phyloP scores from a whole-genome alignment of 2,888 invertebrate species.

The Nemoura dubitans region DNA sequence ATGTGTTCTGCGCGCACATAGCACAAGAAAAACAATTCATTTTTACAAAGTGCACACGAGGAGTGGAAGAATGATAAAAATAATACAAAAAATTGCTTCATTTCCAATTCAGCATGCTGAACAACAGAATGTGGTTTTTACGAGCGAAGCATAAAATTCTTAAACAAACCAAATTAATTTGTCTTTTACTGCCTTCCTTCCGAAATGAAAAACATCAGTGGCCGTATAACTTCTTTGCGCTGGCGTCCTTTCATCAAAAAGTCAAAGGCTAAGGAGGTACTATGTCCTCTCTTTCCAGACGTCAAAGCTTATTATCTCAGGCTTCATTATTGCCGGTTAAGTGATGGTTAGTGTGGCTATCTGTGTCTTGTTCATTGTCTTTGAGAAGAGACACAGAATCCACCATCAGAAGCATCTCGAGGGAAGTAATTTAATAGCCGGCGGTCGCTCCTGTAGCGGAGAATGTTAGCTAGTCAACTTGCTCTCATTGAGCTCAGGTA shows the following conservation, averaged over 20 bases:
- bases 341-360: not conserved
- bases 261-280: not conserved
- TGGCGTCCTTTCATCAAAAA: not conserved
- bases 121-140: not conserved
- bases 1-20: not conserved
- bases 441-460: not conserved
- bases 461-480: not conserved
- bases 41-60: not conserved
- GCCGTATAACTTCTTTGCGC: not conserved
- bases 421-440: not conserved
- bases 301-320: constrained; percentile 4
- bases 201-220: not conserved
- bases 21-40: not conserved
- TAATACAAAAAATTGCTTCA: not conserved
- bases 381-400: not conserved
- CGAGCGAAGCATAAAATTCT: not conserved
- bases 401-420: not conserved
- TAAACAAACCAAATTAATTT: not conserved
- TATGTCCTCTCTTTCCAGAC: not conserved
- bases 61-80: not conserved
- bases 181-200: not conserved
- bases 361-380: not conserved
- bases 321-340: not conserved
- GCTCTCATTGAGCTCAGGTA: not conserved
- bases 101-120: not conserved